phyloP scores from a whole-genome alignment of 2,113 vertebrate genomes.

The Isichthys henryi region DNA sequence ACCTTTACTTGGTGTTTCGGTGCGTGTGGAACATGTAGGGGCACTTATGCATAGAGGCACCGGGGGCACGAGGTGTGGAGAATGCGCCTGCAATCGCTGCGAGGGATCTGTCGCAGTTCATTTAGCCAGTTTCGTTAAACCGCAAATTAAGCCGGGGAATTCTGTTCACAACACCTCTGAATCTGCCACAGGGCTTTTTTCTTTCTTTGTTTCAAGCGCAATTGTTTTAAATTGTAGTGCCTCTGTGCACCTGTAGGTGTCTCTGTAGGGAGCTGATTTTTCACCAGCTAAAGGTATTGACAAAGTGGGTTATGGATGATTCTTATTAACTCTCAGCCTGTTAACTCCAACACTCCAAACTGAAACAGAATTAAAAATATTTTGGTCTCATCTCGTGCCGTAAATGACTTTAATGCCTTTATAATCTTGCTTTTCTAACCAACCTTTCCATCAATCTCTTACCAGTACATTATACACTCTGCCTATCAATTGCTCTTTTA shows the following conservation, averaged over 20 bases:
- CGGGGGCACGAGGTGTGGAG: slow-evolving; percentile 5
- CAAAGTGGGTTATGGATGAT: not conserved
- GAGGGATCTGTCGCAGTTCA: slow-evolving; percentile 9
- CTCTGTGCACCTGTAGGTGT: not conserved
- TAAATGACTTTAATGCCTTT: not conserved
- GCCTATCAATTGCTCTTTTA: not conserved
- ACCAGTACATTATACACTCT: not conserved
- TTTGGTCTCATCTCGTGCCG: not conserved
- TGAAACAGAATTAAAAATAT: not conserved
- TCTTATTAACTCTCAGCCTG: not conserved
- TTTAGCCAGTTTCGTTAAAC: slow-evolving; percentile 11
- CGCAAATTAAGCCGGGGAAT: slow-evolving; percentile 15
- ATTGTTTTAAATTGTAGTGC: not conserved
- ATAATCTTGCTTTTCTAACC: not conserved
- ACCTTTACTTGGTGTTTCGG: slow-evolving; percentile 11
- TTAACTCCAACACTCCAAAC: not conserved
- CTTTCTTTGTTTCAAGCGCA: not conserved
- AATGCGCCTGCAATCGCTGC: not conserved
- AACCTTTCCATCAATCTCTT: not conserved
- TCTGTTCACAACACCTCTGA: not conserved
- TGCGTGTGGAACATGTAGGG: not conserved
- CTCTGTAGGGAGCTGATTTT: not conserved
- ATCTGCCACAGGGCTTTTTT: not conserved
- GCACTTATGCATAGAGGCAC: not conserved
- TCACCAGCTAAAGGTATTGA: not conserved